Evolutionary conservation across 2,797 vertebrate genomes (phyloP).

Genomic region (Danio albolineatus): DNA sequence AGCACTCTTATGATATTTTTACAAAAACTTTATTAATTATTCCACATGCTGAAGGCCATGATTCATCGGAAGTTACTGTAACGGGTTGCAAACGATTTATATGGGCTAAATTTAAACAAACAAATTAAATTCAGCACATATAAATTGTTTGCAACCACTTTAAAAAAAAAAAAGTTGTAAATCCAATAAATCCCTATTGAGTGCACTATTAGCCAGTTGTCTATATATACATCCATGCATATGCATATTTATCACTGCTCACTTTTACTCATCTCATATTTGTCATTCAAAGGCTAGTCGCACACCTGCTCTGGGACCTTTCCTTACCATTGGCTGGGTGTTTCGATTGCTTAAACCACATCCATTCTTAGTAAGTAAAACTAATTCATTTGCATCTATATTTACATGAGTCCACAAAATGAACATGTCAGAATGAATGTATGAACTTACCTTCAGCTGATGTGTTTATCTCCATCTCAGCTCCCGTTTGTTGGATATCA

Average conservation of each 20-base stretch:
- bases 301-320: constrained; percentile 61
- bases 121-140: no score
- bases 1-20: no score
- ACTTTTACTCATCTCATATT: background rate
- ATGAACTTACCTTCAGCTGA: background rate
- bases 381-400: background rate
- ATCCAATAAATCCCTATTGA: no score
- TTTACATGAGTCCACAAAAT: background rate
- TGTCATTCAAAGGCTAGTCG: constrained; percentile 69
- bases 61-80: no score
- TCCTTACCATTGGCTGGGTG: constrained; percentile 78
- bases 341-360: constrained; percentile 74
- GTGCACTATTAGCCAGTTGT: no score
- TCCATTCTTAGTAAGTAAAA: constrained; percentile 70
- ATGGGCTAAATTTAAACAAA: no score
- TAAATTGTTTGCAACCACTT: no score
- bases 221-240: background rate
- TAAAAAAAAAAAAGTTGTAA: no score
- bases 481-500: constrained; percentile 74
- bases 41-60: no score
- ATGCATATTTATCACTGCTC: background rate
- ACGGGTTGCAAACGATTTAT: no score
- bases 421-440: background rate
- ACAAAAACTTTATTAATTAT: no score
- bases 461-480: constrained; percentile 62